Evolutionary conservation across 2,888 invertebrate genomes (phyloP).

Genomic region (Chloroclysta siterata): DNA sequence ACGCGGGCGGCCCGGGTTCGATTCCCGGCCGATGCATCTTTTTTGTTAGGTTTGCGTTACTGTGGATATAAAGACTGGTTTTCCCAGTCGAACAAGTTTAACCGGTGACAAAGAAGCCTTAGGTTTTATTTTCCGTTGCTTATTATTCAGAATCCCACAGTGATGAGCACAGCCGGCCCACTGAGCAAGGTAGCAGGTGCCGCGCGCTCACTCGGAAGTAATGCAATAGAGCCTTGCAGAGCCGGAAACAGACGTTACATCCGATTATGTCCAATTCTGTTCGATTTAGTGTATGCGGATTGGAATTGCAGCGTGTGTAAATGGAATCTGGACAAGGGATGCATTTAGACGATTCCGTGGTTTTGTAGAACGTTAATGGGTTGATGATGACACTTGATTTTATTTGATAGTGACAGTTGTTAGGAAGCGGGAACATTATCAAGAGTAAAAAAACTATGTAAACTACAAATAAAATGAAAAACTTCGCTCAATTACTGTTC

Average conservation of each 20-base stretch:
- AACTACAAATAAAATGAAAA: no score
- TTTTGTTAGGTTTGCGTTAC: background rate
- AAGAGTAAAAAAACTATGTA: no score
- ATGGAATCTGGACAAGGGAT: slow-evolving; percentile 19
- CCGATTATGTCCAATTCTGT: slow-evolving; percentile 24
- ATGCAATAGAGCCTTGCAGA: slow-evolving; percentile 27
- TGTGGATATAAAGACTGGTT: background rate
- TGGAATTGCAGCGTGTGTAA: slow-evolving; percentile 18
- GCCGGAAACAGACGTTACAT: slow-evolving; percentile 26
- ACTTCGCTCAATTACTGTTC: no score
- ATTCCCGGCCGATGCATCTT: slow-evolving; percentile 82
- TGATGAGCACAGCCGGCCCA: slow-evolving; percentile 19
- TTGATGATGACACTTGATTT: background rate
- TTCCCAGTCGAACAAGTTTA: no score
- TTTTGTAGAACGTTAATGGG: background rate
- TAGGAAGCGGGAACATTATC: no score
- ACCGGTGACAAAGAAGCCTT: slow-evolving; percentile 3
- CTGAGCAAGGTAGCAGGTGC: slow-evolving; percentile 29
- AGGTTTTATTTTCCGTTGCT: slow-evolving; percentile 1
- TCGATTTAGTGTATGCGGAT: slow-evolving; percentile 18
- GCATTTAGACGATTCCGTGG: background rate
- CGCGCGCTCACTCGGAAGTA: slow-evolving; percentile 27
- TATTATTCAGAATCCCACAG: slow-evolving; percentile 3
- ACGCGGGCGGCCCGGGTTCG: slow-evolving; percentile 86
- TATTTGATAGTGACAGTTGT: no score